Evolutionary conservation across 2,888 invertebrate genomes (phyloP), one percentile per base, ranked within the genome.

Genomic region (Nebria salina): DNA sequence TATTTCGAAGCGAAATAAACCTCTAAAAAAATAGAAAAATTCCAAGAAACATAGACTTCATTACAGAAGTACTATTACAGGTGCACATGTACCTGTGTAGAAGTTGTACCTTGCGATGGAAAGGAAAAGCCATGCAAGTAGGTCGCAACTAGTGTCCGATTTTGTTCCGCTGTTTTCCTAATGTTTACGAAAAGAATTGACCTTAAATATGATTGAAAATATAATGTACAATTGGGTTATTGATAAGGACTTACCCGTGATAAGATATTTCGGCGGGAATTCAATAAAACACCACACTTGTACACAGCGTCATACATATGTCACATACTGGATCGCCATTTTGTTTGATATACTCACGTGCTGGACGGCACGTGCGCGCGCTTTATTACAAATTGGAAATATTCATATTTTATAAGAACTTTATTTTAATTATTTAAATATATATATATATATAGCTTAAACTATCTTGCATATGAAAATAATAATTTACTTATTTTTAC

Each of bases 241-340:
- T 81, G 72, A 81, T 76, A 73, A 81, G 41, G 34, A 76, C 76
- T 81, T 73, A 81, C 81, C 73, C 26, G 76, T 72, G 76, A 81
- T 76, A 76, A 76, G 72, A 76, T 66, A 15, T 81, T 81, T 81
- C 76, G 81, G 81, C 81, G 81, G 81, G 81, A 81, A 81, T 43
- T 41, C 76, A 20, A 76, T 41, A 65, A 54, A 81, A 26, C 76
- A 81, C 76, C 72, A 76, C 81, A 81, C 76, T 72, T 65, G 72
- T 65, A 72, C 42, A 73, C 72, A 76, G 80, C 76, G 76, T 81
- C 76, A 81, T 73, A 73, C 81, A 81, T 81, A 81, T 81, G 81
- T 81, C 81, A 81, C 76, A 81, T 72, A 72, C 73, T 15, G 7
- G 65, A 66, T 25, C 81, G 81, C 81, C 81, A 81, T 81, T 43